Percentiles rank a stretch among this genome's conserved stretches.
Conservation (phyloP, 2,113 vertebrate genomes). For the Chaetodon auriga region DNA sequence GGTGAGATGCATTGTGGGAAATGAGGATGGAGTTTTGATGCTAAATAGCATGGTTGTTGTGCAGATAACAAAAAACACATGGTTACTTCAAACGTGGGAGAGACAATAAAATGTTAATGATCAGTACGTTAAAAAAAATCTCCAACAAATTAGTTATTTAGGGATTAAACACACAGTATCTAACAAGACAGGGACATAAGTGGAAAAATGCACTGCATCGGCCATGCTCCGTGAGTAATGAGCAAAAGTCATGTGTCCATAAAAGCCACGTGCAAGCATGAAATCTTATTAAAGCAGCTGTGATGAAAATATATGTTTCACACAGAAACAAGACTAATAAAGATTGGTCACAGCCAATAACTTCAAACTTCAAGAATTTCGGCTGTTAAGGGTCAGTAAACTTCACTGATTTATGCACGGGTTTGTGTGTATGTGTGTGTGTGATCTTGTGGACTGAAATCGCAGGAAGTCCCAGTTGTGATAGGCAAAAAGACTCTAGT, state of each 20-base stretch:
- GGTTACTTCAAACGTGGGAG: not conserved
- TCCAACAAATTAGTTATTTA: slow-evolving; percentile 1
- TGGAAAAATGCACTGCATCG: not conserved
- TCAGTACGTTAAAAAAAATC: not conserved
- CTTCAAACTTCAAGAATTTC: not conserved
- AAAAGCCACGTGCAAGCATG: not conserved
- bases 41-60: not conserved
- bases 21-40: not conserved
- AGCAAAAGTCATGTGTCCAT: not conserved
- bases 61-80: slow-evolving; percentile 16
- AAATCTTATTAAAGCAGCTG: slow-evolving; percentile 4
- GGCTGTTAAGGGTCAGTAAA: not conserved
- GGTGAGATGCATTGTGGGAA: not conserved
- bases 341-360: not conserved
- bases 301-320: not conserved
- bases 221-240: not conserved
- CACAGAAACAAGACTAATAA: not conserved
- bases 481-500: slow-evolving; percentile 36
- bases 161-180: too few relatives aligned
- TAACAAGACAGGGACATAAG: not conserved
- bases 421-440: not conserved
- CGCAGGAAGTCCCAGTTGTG: slow-evolving; percentile 7
- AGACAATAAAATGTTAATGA: slow-evolving; percentile 3
- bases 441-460: slow-evolving; percentile 5
- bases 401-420: not conserved